Percentiles rank a stretch among this genome's conserved stretches.
Evolutionary conservation across 2,797 vertebrate species (phyloP).

Genomic region (Crocodylus rhombifer): DNA sequence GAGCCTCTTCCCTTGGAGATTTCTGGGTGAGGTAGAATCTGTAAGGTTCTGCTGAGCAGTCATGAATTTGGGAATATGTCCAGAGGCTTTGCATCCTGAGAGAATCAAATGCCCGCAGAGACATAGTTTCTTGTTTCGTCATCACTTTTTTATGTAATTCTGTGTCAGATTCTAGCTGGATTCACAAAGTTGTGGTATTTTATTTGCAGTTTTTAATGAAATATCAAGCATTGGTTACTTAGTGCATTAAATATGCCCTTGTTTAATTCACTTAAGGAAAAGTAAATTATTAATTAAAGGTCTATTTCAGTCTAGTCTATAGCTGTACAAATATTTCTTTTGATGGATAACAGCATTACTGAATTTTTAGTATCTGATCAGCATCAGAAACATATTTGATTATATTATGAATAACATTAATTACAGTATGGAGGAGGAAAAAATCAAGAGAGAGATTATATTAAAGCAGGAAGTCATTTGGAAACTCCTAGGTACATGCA

Average conservation of each 20-base stretch:
- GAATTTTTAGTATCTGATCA: background rate
- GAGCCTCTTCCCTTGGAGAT: background rate
- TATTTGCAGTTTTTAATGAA: background rate
- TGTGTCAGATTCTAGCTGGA: background rate
- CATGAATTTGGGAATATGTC: background rate
- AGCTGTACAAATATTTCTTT: background rate
- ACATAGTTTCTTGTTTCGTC: background rate
- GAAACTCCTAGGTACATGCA: background rate
- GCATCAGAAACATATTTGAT: background rate
- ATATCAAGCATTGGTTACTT: background rate
- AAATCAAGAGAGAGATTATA: background rate
- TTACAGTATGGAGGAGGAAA: background rate
- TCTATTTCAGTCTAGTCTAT: background rate
- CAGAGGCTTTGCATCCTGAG: background rate
- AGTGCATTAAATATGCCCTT: no score
- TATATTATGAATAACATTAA: background rate
- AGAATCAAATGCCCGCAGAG: background rate
- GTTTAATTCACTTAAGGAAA: background rate
- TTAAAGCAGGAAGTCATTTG: background rate
- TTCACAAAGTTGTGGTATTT: background rate
- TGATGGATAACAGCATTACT: background rate
- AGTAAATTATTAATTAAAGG: background rate
- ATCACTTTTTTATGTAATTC: background rate
- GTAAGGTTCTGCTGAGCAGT: background rate
- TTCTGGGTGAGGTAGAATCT: background rate